These are phyloP conservation scores for Caenorhabditis sp. DNA, from an alignment of 2,888 invertebrate genomes.

Conservation along the genomic window DNA sequence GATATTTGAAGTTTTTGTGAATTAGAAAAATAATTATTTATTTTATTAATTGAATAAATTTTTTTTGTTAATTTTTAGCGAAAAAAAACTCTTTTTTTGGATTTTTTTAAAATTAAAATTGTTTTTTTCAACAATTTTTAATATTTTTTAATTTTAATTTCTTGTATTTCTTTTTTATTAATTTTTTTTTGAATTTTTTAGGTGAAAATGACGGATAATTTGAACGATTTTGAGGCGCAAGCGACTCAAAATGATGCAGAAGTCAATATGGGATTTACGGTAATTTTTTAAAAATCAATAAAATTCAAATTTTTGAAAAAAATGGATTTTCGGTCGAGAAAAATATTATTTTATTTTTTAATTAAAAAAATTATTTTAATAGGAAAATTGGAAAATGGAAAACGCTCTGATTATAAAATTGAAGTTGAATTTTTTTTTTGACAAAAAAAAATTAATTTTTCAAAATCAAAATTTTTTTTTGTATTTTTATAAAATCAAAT, in stretches of 20 bases:
- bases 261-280: slow-evolving; percentile 56
- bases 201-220: slow-evolving; percentile 32
- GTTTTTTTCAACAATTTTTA: not conserved
- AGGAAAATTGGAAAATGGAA: too few relatives aligned
- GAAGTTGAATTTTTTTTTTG: too few relatives aligned
- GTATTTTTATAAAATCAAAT: too few relatives aligned
- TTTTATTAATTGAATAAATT: not conserved
- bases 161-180: not conserved
- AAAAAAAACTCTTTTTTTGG: too few relatives aligned
- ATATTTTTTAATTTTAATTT: not conserved
- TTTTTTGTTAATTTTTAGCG: not conserved
- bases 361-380: too few relatives aligned
- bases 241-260: slow-evolving; percentile 26
- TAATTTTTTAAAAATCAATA: slow-evolving; percentile 18
- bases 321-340: too few relatives aligned
- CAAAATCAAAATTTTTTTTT: too few relatives aligned
- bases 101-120: not conserved
- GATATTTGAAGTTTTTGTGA: slow-evolving; percentile 11
- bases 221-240: slow-evolving; percentile 52
- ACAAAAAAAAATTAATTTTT: too few relatives aligned
- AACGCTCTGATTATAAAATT: too few relatives aligned
- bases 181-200: not conserved
- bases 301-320: not conserved
- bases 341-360: too few relatives aligned
- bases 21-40: not conserved